Percentiles rank a stretch among this genome's conserved stretches.
Evolutionary conservation across 2,113 vertebrate genomes (phyloP).

Genomic region (Felis chaus): DNA sequence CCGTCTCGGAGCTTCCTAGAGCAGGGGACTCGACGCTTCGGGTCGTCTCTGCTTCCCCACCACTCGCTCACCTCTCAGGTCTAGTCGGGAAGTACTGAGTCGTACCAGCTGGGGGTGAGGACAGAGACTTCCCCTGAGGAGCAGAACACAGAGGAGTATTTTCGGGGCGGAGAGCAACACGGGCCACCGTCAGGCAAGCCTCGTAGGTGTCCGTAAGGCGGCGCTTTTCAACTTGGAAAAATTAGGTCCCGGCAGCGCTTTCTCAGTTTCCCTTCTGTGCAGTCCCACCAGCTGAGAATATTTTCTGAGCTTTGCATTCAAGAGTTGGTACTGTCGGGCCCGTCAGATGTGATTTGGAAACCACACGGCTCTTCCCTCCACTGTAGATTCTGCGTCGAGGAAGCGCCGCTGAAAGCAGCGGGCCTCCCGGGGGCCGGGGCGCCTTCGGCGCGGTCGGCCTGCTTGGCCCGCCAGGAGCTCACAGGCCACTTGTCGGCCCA

Average conservation of each 20-base stretch:
- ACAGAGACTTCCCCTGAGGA: neutral
- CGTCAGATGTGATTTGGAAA: neutral
- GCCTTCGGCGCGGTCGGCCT: neutral
- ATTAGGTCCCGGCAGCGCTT: accelerated
- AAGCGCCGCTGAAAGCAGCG: neutral
- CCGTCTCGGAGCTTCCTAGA: neutral
- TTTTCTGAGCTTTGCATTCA: neutral
- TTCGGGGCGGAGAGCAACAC: neutral
- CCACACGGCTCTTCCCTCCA: accelerated
- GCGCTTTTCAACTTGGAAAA: accelerated
- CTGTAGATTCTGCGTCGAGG: neutral
- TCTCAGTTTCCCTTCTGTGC: neutral
- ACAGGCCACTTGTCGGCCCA: neutral
- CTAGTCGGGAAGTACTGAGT: neutral
- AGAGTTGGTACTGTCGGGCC: neutral
- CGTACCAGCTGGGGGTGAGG: neutral
- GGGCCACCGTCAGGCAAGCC: accelerated
- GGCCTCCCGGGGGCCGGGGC: accelerated
- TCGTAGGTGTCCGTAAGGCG: accelerated
- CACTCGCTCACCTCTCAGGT: neutral
- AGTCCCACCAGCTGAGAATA: accelerated
- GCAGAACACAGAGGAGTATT: neutral
- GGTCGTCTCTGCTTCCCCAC: neutral
- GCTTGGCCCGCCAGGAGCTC: neutral
- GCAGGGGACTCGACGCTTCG: neutral